Evolutionary conservation across 1,140 invertebrate species (phyloP), one percentile per base, ranked within the genome.

Genomic region (Cyclina sinensis): DNA sequence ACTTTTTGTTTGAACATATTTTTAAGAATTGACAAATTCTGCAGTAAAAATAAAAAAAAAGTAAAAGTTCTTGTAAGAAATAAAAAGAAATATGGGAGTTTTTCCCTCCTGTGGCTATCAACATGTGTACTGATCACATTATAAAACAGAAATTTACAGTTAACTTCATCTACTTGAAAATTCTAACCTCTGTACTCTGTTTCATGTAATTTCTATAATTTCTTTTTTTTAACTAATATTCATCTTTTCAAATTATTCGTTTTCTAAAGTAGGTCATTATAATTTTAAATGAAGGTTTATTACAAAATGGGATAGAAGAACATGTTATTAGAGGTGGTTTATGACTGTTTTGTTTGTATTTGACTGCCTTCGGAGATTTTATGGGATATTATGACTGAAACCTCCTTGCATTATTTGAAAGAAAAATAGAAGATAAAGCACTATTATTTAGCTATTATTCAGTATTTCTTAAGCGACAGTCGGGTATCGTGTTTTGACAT

Each of bases 251-350:
- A 4, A n/a, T 70, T 37, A 70, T 70, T 35, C 11, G 32, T 37
- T 5, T 70, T 70, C 37, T 27, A 37, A 65, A 11, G 21, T 35
- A 21, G 24, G 5, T 27, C 65, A 70, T 70, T 70, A 70, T 70
- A 70, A 70, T 70, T 70, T 70, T 70, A 70, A n/a, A 70, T 37
- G 16, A 3, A 16, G 37, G 24, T 70, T 70, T 70, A 70, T 70
- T 70, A 27, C 65, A 37, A 18, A 35, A n/a, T 37, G 14, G 5
- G 9, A 70, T 39, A 27, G n/a, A 27, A 62, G n/a, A 27, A 11
- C 27, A 43, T 24, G n/a, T 27, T 62, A 27, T 62, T 62, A 5
- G 24, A 62, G n/a, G 24, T 5, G 4, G 57, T 18, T 62, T 7
- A 70, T 37, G 4, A 2, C 16, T 70, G 65, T 37, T 39, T n/a